These are phyloP conservation scores for Cryptoprocta ferox DNA, from an alignment of 2,797 vertebrate genomes.

Conservation along the genomic window DNA sequence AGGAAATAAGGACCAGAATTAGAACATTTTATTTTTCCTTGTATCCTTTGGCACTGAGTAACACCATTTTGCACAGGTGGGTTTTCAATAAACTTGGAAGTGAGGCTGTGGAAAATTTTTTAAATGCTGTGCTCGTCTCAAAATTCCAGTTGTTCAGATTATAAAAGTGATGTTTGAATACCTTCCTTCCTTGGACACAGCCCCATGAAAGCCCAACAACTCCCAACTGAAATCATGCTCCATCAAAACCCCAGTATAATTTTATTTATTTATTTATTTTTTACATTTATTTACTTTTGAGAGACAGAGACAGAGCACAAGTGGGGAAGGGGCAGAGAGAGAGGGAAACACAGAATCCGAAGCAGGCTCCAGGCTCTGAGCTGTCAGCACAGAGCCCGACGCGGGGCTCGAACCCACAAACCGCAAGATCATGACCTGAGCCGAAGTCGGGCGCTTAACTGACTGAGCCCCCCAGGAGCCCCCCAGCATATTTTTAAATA, in stretches of 20 bases:
- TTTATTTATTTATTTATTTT: too few species aligned
- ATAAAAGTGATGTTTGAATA: slow-evolving; percentile 61
- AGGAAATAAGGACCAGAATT: slow-evolving; percentile 58
- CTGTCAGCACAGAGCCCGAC: too few species aligned
- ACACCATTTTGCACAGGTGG: slow-evolving; percentile 66
- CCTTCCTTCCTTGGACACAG: neutral
- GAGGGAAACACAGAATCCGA: too few species aligned
- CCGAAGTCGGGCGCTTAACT: too few species aligned
- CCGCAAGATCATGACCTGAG: too few species aligned
- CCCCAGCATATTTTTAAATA: neutral
- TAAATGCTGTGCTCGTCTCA: slow-evolving; percentile 48
- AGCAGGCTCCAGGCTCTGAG: too few species aligned
- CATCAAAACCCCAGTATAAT: too few species aligned
- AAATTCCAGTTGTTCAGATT: slow-evolving; percentile 59
- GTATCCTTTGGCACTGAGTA: slow-evolving; percentile 40
- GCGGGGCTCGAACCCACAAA: too few species aligned
- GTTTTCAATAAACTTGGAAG: slow-evolving; percentile 67
- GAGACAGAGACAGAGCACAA: too few species aligned
- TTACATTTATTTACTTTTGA: too few species aligned
- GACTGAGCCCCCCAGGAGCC: too few species aligned
- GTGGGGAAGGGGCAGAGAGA: too few species aligned
- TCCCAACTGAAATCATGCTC: neutral
- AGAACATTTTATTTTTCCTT: slow-evolving; percentile 61
- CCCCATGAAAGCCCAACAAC: neutral
- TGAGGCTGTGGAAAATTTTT: slow-evolving; percentile 56